phyloP scores from a whole-genome alignment of 2,888 invertebrate species.

The Nomada fucata region DNA sequence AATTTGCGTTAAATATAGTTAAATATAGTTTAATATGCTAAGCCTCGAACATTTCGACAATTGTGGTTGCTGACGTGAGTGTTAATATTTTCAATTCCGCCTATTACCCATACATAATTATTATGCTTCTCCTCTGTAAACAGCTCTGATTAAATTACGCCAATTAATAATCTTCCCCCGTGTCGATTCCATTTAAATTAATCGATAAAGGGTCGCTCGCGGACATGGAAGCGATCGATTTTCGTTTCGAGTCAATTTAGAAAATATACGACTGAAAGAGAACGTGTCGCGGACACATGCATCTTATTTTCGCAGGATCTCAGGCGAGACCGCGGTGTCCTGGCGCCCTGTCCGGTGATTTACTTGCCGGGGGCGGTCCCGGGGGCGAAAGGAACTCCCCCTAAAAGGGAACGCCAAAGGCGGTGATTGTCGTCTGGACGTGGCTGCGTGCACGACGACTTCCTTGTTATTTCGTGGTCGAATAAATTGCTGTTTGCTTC shows the following conservation, averaged over 20 bases:
- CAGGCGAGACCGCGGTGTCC: constrained; percentile 72
- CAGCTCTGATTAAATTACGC: no score
- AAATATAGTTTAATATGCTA: no score
- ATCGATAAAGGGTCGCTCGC: no score
- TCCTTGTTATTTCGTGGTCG: constrained; percentile 79
- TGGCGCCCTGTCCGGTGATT: constrained; percentile 79
- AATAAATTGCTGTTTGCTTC: constrained; percentile 80
- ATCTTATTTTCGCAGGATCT: constrained; percentile 81
- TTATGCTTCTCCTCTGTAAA: no score
- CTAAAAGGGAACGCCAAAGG: constrained; percentile 26
- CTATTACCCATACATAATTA: no score
- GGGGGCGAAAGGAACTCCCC: constrained; percentile 30
- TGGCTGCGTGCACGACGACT: constrained; percentile 64
- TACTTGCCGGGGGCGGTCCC: constrained; percentile 73
- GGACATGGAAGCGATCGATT: no score
- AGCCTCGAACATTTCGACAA: no score
- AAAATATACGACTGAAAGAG: not conserved
- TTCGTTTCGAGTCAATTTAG: not conserved
- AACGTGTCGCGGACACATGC: constrained; percentile 72
- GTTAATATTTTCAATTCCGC: no score
- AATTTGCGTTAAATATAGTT: no score
- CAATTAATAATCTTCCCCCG: no score
- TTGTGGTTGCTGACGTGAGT: no score
- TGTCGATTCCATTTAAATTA: no score
- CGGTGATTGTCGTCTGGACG: not conserved